phyloP scores from a whole-genome alignment of 2,888 invertebrate species.

The Hanleya hanleyi region DNA sequence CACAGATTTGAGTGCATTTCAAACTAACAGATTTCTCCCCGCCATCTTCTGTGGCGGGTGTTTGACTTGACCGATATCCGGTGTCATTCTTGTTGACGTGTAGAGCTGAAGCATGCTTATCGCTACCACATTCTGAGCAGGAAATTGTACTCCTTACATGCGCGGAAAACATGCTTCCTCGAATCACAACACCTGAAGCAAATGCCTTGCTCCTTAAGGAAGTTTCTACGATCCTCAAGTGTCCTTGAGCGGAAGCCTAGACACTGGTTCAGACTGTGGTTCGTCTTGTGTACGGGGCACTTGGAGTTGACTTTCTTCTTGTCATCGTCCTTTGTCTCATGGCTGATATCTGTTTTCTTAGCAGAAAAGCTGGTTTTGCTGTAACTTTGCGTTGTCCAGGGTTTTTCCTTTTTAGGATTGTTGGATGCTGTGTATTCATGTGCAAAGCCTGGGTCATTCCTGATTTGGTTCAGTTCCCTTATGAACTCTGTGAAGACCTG shows the following conservation, averaged over 20 bases:
- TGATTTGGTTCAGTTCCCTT: constrained; percentile 19
- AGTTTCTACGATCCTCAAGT: constrained; percentile 16
- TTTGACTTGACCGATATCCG: neutral
- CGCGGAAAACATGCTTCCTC: neutral
- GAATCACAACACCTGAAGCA: constrained; percentile 31
- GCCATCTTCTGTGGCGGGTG: neutral
- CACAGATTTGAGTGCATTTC: constrained; percentile 19
- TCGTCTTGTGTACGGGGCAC: constrained; percentile 18
- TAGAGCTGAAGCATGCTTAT: constrained; percentile 22
- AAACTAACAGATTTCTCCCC: neutral
- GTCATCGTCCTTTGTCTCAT: neutral
- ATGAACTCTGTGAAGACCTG: constrained; percentile 33
- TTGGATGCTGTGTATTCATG: constrained; percentile 9
- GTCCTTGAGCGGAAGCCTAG: constrained; percentile 18
- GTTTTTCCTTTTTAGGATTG: no score
- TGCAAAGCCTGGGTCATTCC: constrained; percentile 35
- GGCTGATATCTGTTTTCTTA: no score
- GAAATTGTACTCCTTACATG: constrained; percentile 23
- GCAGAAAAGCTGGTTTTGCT: no score
- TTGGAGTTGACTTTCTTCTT: neutral
- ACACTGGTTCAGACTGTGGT: constrained; percentile 23
- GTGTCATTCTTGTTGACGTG: constrained; percentile 18
- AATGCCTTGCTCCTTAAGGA: constrained; percentile 14
- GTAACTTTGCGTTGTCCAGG: neutral
- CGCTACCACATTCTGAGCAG: constrained; percentile 29